Conservation (phyloP, 2,797 vertebrate species). For the Synanceia verrucosa region DNA sequence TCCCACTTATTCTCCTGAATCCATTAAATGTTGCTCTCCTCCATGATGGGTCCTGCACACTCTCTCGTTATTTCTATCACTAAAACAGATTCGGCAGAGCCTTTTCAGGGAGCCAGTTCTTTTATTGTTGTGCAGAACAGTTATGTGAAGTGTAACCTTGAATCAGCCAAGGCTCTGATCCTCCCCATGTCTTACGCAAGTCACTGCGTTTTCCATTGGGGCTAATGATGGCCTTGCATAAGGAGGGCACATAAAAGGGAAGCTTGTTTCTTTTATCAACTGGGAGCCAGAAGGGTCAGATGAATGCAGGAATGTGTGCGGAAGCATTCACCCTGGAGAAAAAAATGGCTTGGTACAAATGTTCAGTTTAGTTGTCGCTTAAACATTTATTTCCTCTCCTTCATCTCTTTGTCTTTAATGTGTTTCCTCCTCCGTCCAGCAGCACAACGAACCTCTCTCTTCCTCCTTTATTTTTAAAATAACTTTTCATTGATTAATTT, state of each 20-base stretch:
- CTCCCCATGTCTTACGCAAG: constrained; percentile 58
- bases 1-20: not conserved
- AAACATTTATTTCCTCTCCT: not conserved
- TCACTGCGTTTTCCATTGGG: constrained; percentile 49
- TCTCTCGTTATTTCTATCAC: not conserved
- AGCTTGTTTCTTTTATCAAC: constrained; percentile 71
- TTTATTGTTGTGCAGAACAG: constrained; percentile 38
- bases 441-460: not conserved
- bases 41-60: not conserved
- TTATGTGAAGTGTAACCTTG: constrained; percentile 42
- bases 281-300: constrained; percentile 49
- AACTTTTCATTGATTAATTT: not conserved
- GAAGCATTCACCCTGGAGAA: constrained; percentile 42
- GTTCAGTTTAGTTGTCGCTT: not conserved
- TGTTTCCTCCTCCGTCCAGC: not conserved
- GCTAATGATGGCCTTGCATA: constrained; percentile 72
- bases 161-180: constrained; percentile 46
- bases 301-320: constrained; percentile 62
- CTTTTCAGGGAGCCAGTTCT: constrained; percentile 25
- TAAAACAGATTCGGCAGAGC: constrained; percentile 1
- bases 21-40: not conserved
- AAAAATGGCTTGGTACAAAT: constrained; percentile 4
- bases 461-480: not conserved
- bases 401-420: not conserved
- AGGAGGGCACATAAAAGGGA: constrained; percentile 71